phyloP scores from a whole-genome alignment of 2,888 invertebrate species.

The Drosophila robusta region DNA sequence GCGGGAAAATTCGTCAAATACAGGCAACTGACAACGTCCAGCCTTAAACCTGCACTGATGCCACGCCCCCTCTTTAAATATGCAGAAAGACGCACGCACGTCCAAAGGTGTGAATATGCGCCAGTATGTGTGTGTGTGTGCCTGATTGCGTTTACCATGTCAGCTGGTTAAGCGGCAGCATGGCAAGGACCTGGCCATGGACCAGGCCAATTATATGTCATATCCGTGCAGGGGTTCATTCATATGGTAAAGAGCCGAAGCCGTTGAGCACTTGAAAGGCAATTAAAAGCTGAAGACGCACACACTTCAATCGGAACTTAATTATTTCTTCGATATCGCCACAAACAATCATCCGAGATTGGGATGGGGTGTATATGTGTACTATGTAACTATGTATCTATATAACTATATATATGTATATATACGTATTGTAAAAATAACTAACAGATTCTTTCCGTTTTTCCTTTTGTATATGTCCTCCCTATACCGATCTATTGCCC shows the following conservation, averaged over 20 bases:
- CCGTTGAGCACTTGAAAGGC: conserved; percentile 39
- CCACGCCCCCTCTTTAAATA: conserved; percentile 35
- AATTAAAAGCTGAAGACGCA: conserved; percentile 24
- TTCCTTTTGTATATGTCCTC: neutral
- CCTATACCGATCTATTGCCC: neutral
- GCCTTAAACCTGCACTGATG: conserved; percentile 4
- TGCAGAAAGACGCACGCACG: conserved; percentile 40
- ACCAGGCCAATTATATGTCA: conserved; percentile 43
- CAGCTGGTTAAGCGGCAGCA: conserved; percentile 42
- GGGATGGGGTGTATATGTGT: neutral
- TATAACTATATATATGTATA: neutral
- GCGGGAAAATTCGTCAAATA: conserved; percentile 73
- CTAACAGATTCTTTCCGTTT: no score
- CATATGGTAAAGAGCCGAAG: conserved; percentile 43
- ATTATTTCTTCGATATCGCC: neutral
- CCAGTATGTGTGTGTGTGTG: conserved; percentile 12
- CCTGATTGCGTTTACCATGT: conserved; percentile 36
- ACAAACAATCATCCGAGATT: neutral
- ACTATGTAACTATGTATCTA: no score
- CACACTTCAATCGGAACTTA: neutral
- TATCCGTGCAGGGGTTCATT: conserved; percentile 27
- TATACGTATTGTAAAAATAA: neutral
- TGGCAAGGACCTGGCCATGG: conserved; percentile 11
- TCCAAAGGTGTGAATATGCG: conserved; percentile 12
- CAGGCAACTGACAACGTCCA: conserved; percentile 48